A percentile compares a stretch with the other conserved stretches of the same genome.
phyloP scores from a whole-genome alignment of 1,140 invertebrate species.

The Atopsyche davidsoni region DNA sequence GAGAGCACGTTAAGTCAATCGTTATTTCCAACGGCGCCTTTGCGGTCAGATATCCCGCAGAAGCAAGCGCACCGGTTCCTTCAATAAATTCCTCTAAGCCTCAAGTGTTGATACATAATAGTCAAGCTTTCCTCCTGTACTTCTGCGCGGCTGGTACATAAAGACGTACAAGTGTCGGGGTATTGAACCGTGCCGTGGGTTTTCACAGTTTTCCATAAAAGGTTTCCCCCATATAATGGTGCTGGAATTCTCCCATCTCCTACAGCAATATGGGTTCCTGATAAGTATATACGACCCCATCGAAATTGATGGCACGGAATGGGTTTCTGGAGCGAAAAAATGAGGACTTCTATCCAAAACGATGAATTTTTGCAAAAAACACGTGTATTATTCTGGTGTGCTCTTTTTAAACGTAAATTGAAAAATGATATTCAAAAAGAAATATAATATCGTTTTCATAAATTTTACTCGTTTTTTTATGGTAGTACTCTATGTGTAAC shows the following conservation, averaged over 20 bases:
- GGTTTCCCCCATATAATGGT: conserved; percentile 21
- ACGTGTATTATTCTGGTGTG: conserved; percentile 1
- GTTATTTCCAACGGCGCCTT: no score
- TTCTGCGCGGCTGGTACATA: no score
- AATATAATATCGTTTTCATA: no score
- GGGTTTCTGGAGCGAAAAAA: conserved; percentile 21
- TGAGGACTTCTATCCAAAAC: conserved; percentile 22
- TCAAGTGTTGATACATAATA: conserved; percentile 25
- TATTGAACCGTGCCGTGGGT: conserved; percentile 21
- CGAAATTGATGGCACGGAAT: conserved; percentile 26
- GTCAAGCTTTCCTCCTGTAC: conserved; percentile 9
- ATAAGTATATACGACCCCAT: conserved; percentile 24
- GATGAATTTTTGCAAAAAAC: conserved; percentile 16
- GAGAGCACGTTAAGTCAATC: no score
- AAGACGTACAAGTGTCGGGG: conserved; percentile 26
- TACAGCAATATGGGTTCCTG: conserved; percentile 16
- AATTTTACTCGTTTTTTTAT: no score
- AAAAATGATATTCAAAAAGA: no score
- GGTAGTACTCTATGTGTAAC: no score
- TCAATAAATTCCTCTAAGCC: conserved; percentile 21
- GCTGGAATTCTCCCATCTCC: conserved; percentile 15
- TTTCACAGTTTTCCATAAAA: conserved; percentile 29
- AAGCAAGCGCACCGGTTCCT: neutral
- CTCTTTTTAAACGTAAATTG: no score
- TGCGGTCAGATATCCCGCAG: no score